Base-by-base conservation (phyloP, 35 echinoderm and acorn worm species). In the Amphiura filiformis region DNA sequence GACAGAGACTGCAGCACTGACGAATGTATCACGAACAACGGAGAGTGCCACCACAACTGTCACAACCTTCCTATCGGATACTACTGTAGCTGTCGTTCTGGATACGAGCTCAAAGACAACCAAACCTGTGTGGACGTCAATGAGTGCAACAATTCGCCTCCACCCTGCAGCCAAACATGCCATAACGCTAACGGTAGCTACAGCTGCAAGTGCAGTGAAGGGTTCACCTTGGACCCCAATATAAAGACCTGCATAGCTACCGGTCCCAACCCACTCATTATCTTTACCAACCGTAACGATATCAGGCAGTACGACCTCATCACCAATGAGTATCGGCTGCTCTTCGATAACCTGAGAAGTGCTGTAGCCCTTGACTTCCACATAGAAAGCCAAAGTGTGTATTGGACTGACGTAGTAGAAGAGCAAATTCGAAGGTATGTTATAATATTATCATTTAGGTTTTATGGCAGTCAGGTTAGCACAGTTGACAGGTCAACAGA, bases 391-490 rank as follows among this genome's bases (percentile, higher is more conserved):
- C 33, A 70, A 23, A 41, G 39, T 2, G 18, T 92, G 12, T 92
- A 87, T 39, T 92, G 90, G 90, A 87, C 84, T 0, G 90, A 94
- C 38, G 93, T 94, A 18, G 39, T 39, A 18, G 86, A 91, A 0
- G 56, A 78, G 33, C 84, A 80, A 52, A 86, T 96, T 17, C 34
- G 39, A 3, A 38, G 37, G 78, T 81, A 81, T 78, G 76, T 82
- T 77, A 65, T 64, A 37, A 31, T 37, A 42, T 36, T 13, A n/a
- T n/a, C n/a, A n/a, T n/a, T n/a, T 75, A 13, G n/a, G n/a, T n/a
- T n/a, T n/a, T n/a, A n/a, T n/a, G n/a, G n/a, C n/a, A n/a, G n/a
- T n/a, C n/a, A n/a, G n/a, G n/a, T n/a, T n/a, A n/a, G n/a, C n/a
- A n/a, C n/a, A n/a, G n/a, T n/a, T n/a, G n/a, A n/a, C n/a, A n/a